Evolutionary conservation across 2,888 invertebrate genomes (phyloP), one percentile per base, ranked within the genome.

Genomic region (Euproctis similis): DNA sequence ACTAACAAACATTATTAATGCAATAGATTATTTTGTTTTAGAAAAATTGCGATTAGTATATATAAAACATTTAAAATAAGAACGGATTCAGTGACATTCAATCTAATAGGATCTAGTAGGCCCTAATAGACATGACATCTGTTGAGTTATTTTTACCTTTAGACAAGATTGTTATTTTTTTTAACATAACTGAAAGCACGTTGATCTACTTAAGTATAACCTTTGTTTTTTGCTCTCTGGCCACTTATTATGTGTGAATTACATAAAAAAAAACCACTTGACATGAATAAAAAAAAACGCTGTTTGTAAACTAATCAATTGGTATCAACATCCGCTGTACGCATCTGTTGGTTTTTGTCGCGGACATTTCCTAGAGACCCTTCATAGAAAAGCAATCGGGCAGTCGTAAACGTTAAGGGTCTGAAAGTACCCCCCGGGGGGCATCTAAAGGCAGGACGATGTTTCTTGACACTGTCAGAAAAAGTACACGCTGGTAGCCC

Each of bases 371-470:
- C 53, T 54, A 53, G 55, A 63, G 70, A 59, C 72, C 82, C 80
- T 81, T 84, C 82, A 82, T 82, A 76, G 82, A 81, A 84, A 84
- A 85, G 87, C 87, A 87, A 88, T 88, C 87, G 87, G 80, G 80
- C 81, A 81, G 85, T 86, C 86, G 87, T 87, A 87, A 87, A 87
- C 80, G 86, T 85, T 85, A 85, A 84, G 82, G 86, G 84, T 74
- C 76, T 64, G 59, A 66, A 84, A 87, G 74, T 58, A 78, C 86
- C 77, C 87, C 85, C 87, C 64, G 54, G 85, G 87, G 87, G 78
- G 75, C 82, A 66, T 70, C 81, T 85, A 80, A 74, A 67, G 75
- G 74, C 63, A 70, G 66, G 65, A 65, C 72, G 68, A 69, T 74
- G 74, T 75, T 76, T 73, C 77, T 77, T 80, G 75, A 74, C 74